Conservation (phyloP, 2,797 vertebrate species). For the Hirundo rustica region DNA sequence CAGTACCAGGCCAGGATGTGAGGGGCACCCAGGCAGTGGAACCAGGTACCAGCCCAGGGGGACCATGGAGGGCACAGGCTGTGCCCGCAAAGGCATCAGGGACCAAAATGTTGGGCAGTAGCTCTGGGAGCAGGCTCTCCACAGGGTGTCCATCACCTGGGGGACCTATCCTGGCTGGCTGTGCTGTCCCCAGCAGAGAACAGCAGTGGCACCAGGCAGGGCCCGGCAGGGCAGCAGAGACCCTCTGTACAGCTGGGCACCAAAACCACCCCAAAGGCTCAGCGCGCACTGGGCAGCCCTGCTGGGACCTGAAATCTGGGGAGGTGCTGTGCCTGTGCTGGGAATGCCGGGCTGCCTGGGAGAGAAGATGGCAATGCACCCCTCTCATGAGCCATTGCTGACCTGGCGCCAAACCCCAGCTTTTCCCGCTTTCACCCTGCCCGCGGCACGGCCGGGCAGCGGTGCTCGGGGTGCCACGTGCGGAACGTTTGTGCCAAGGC, state of each 20-base stretch:
- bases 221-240: background rate
- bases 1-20: background rate
- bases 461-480: background rate
- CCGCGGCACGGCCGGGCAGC: accelerated
- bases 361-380: accelerated
- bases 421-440: background rate
- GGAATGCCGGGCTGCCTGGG: background rate
- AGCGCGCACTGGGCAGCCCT: background rate
- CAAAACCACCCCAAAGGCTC: background rate
- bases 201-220: background rate
- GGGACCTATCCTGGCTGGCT: accelerated
- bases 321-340: background rate
- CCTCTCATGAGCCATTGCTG: background rate
- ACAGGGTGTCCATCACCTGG: background rate
- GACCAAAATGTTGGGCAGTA: background rate
- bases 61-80: background rate
- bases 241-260: too few species aligned
- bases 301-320: background rate
- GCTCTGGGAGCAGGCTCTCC: background rate
- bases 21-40: background rate
- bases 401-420: background rate
- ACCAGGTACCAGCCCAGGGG: background rate
- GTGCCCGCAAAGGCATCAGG: background rate
- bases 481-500: background rate
- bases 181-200: background rate